Evolutionary conservation across 2,797 vertebrate species (phyloP).

Genomic region (Sparidentex hasta): DNA sequence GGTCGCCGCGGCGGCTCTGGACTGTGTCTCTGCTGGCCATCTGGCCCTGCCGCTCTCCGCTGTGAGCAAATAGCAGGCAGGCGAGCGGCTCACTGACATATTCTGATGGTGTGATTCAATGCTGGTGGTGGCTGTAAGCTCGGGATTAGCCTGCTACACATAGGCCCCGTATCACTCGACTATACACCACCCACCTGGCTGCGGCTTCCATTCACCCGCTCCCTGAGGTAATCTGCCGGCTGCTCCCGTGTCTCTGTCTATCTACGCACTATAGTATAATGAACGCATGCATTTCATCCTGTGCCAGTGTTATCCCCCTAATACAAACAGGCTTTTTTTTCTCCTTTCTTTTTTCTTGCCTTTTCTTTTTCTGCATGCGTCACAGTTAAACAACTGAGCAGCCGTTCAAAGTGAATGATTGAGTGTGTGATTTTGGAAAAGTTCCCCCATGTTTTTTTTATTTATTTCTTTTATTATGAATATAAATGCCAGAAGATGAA

Average conservation of each 20-base stretch:
- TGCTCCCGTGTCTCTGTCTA: conserved; percentile 9
- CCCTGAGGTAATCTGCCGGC: conserved; percentile 37
- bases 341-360: no score
- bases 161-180: conserved; percentile 43
- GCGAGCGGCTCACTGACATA: conserved; percentile 63
- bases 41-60: conserved; percentile 68
- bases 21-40: conserved; percentile 72
- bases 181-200: conserved; percentile 57
- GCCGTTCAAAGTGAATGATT: conserved; percentile 21
- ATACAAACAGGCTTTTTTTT: conserved; percentile 3
- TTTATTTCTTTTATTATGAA: background rate
- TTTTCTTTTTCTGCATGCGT: background rate
- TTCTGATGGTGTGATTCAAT: conserved; percentile 74
- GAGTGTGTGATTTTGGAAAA: conserved; percentile 22
- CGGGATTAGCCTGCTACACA: conserved; percentile 65
- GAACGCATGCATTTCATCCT: conserved; percentile 29
- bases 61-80: conserved; percentile 67
- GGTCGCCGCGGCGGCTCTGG: conserved; percentile 63
- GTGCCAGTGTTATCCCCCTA: conserved; percentile 11
- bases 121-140: conserved; percentile 69
- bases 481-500: conserved; percentile 16
- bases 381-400: conserved; percentile 4
- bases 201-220: conserved; percentile 54
- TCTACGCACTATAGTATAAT: conserved; percentile 29
- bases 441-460: conserved; percentile 15